Percentiles rank a stretch among this genome's conserved stretches.
These are phyloP conservation scores for Sebastes hopkinsi DNA, from an alignment of 2,797 vertebrate species.

Conservation along the genomic window DNA sequence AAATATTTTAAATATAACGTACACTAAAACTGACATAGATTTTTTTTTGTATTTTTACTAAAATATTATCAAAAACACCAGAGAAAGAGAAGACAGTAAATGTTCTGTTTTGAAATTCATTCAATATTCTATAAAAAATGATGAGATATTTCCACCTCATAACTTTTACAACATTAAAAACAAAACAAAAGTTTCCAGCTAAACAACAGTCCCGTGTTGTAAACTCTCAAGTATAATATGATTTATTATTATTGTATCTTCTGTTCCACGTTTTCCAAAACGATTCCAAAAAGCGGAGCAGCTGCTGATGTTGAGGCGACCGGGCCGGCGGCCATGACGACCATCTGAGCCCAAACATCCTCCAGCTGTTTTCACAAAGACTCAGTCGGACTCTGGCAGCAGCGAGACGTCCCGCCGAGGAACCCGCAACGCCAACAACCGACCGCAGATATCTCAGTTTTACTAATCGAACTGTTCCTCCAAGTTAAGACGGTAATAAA, in stretches of 20 bases:
- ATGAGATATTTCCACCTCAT: too few relatives aligned
- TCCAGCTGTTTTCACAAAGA: slow-evolving; percentile 55
- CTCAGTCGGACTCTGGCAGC: slow-evolving; percentile 23
- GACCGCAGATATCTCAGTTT: neutral
- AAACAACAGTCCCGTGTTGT: neutral
- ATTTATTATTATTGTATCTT: neutral
- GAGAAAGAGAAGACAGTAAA: too few relatives aligned
- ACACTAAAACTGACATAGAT: too few relatives aligned
- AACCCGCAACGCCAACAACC: neutral
- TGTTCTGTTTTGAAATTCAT: neutral
- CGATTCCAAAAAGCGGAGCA: slow-evolving; percentile 5
- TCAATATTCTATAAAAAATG: neutral
- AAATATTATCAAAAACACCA: neutral
- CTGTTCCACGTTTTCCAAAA: neutral
- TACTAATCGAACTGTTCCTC: too few relatives aligned
- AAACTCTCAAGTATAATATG: neutral
- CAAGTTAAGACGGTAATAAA: neutral
- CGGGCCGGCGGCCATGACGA: slow-evolving; percentile 1
- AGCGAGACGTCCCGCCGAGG: neutral
- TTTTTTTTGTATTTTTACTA: too few relatives aligned
- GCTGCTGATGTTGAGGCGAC: neutral
- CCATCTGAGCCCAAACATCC: slow-evolving; percentile 34
- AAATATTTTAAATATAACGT: too few relatives aligned
- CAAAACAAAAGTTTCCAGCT: neutral
- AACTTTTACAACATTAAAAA: neutral